Conservation (phyloP, 2,797 vertebrate genomes). For the Gila robusta region DNA sequence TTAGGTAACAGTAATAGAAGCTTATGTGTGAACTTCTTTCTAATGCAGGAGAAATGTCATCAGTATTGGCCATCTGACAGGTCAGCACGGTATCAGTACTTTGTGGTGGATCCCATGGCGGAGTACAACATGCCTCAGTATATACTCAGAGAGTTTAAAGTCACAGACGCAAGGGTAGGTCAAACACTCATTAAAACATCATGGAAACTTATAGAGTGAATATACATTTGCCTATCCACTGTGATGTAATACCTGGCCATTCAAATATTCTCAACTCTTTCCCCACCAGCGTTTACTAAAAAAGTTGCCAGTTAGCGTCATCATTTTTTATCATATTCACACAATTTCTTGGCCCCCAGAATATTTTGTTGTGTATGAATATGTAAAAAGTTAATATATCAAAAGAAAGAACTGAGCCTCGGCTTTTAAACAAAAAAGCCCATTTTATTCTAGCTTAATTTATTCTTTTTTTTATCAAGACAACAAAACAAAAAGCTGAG, state of each 20-base stretch:
- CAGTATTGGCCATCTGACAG: slow-evolving; percentile 99
- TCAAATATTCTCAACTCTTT: not conserved
- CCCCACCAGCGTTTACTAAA: not conserved
- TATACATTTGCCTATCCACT: not conserved
- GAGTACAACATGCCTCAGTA: slow-evolving; percentile 99
- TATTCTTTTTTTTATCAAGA: not conserved
- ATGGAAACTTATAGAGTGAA: not conserved
- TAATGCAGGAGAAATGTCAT: slow-evolving; percentile 94
- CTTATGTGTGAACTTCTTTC: slow-evolving; percentile 53
- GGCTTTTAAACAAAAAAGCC: too few relatives aligned
- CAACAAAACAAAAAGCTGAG: too few relatives aligned
- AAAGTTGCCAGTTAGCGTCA: not conserved
- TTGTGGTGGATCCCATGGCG: slow-evolving; percentile 99
- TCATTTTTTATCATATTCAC: not conserved
- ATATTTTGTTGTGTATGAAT: not conserved
- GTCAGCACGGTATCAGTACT: slow-evolving; percentile 98
- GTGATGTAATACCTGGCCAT: not conserved
- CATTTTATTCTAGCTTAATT: too few relatives aligned
- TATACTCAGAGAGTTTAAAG: slow-evolving; percentile 98
- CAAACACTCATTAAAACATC: not conserved
- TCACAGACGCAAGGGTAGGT: slow-evolving; percentile 97
- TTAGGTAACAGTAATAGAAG: not conserved
- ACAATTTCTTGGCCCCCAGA: not conserved
- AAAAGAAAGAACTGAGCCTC: too few relatives aligned
- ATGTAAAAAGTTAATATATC: not conserved